Conservation (phyloP, 2,113 vertebrate species). For the Engystomops pustulosus region DNA sequence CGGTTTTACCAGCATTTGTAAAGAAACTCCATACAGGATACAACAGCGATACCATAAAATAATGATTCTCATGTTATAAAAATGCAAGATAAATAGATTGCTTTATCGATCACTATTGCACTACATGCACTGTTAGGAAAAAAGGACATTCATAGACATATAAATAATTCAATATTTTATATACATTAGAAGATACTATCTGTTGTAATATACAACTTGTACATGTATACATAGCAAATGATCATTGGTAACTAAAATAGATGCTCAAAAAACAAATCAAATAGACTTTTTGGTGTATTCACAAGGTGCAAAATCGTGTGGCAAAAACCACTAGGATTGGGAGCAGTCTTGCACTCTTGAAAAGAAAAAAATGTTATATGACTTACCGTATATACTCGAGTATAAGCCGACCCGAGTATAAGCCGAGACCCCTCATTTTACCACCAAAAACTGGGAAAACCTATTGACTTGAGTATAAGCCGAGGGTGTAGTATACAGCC, state of each 20-base stretch:
- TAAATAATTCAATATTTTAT: not conserved
- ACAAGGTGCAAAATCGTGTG: not conserved
- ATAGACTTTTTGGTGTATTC: too few relatives aligned
- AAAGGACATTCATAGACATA: slow-evolving; percentile 32
- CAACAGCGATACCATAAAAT: slow-evolving; percentile 30
- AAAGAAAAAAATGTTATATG: too few relatives aligned
- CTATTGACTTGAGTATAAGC: too few relatives aligned
- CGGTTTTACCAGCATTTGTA: not conserved
- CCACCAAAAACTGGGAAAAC: too few relatives aligned
- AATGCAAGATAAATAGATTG: slow-evolving; percentile 42
- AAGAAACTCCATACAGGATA: not conserved
- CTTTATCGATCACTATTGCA: slow-evolving; percentile 28
- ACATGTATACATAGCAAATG: slow-evolving; percentile 7
- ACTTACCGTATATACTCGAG: too few relatives aligned
- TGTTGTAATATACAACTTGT: slow-evolving; percentile 12
- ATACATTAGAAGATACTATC: slow-evolving; percentile 10
- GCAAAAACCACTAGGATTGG: too few relatives aligned
- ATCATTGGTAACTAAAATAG: not conserved
- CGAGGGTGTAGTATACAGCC: too few relatives aligned
- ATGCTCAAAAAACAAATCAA: too few relatives aligned
- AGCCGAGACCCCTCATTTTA: too few relatives aligned
- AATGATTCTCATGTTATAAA: slow-evolving; percentile 37
- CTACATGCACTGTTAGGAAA: slow-evolving; percentile 35
- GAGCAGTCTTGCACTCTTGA: too few relatives aligned
- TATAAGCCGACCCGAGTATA: too few relatives aligned